phyloP scores from a whole-genome alignment of 2,113 vertebrate species.

The Chlorocebus sabaeus region DNA sequence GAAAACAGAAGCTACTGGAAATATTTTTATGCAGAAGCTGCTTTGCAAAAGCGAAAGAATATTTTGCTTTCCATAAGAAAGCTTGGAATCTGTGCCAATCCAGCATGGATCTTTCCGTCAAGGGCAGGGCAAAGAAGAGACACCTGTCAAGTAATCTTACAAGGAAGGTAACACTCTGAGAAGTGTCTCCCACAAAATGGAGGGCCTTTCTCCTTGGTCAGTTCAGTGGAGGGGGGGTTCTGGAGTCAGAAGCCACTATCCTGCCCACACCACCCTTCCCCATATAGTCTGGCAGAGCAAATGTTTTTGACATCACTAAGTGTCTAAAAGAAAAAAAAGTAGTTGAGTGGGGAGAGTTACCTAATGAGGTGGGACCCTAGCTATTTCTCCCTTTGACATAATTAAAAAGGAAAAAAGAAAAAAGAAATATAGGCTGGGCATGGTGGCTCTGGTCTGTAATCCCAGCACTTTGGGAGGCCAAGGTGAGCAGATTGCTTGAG shows the following conservation, averaged over 20 bases:
- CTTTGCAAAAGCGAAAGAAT: slow-evolving; percentile 48
- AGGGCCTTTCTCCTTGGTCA: not conserved
- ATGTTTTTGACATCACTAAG: not conserved
- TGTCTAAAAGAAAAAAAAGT: not conserved
- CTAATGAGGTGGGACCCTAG: not conserved
- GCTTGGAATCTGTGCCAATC: slow-evolving; percentile 22
- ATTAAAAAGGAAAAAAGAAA: not conserved
- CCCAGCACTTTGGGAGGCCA: not conserved
- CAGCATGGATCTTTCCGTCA: not conserved
- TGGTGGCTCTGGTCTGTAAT: not conserved
- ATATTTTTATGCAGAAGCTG: slow-evolving; percentile 48
- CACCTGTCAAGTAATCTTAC: not conserved
- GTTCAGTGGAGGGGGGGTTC: not conserved
- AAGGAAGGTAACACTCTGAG: not conserved
- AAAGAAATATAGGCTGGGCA: no score
- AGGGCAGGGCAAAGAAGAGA: not conserved
- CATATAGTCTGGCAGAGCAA: not conserved
- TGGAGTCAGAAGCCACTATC: not conserved
- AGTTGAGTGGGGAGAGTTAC: not conserved
- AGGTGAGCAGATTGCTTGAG: not conserved
- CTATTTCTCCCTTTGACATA: not conserved
- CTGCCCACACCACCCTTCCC: not conserved
- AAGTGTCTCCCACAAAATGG: not conserved
- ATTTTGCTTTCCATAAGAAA: slow-evolving; percentile 60
- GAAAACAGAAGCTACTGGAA: slow-evolving; percentile 28